Conservation (phyloP, 2,113 vertebrate genomes). For the Sinocyclocheilus maitianheensis region DNA sequence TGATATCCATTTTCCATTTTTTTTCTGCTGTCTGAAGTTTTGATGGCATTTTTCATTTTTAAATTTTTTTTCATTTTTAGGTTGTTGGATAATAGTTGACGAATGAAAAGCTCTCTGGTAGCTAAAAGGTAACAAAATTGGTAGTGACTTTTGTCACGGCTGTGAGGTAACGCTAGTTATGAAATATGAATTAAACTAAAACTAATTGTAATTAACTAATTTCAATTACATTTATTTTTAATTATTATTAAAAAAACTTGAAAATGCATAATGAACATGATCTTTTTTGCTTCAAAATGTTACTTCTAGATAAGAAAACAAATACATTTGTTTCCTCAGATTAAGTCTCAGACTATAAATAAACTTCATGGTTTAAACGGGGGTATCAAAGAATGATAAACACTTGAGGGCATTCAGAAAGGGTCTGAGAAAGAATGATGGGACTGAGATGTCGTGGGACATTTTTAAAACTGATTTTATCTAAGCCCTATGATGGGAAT, state of each 20-base stretch:
- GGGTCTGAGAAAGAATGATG: constrained; percentile 4
- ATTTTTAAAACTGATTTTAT: not conserved
- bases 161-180: not conserved
- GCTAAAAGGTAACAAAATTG: not conserved
- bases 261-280: no score
- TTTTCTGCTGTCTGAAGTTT: not conserved
- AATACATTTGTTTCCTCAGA: constrained; percentile 6
- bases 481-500: not conserved
- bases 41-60: not conserved
- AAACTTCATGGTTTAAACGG: constrained; percentile 20
- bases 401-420: constrained; percentile 10
- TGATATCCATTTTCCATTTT: not conserved
- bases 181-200: not conserved
- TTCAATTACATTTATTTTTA: no score
- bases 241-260: no score
- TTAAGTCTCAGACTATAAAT: constrained; percentile 43
- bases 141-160: not conserved
- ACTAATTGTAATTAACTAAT: not conserved
- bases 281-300: no score
- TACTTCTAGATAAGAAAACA: constrained; percentile 1
- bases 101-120: not conserved
- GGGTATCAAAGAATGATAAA: constrained; percentile 26
- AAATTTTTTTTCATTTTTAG: not conserved
- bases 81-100: not conserved
- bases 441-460: constrained; percentile 15